Conservation (phyloP, 2,797 vertebrate species). For the Rhinichthys osculus region DNA sequence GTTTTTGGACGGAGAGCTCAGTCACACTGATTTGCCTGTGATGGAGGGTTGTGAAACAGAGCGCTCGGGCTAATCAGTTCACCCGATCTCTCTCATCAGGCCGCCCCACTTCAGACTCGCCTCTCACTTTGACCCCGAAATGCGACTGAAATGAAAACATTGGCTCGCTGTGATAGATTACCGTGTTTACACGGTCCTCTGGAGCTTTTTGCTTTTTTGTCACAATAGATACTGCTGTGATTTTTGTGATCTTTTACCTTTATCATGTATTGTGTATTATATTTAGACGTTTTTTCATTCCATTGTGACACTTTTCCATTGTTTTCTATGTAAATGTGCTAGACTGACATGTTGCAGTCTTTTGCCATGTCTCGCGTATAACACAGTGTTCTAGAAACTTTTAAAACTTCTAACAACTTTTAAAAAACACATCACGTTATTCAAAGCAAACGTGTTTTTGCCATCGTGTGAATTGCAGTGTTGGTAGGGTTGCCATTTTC, state of each 20-base stretch:
- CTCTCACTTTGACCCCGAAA: slow-evolving; percentile 47
- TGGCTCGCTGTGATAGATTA: slow-evolving; percentile 46
- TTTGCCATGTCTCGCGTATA: neutral
- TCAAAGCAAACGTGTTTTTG: neutral
- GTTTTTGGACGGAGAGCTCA: slow-evolving; percentile 9
- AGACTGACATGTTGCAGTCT: neutral
- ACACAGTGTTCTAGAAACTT: neutral
- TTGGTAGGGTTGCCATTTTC: neutral
- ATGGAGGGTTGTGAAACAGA: slow-evolving; percentile 19
- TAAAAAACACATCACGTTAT: too few species aligned
- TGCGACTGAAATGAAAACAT: slow-evolving; percentile 51
- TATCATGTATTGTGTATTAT: neutral
- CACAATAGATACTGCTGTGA: neutral
- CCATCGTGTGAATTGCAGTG: neutral
- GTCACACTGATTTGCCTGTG: slow-evolving; percentile 38
- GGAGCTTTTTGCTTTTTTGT: neutral
- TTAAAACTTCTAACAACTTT: too few species aligned
- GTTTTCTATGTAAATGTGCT: neutral
- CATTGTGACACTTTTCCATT: neutral
- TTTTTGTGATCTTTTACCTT: neutral
- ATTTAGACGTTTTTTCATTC: neutral
- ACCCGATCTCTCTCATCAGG: slow-evolving; percentile 43
- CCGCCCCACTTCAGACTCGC: slow-evolving; percentile 23
- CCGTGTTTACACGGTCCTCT: slow-evolving; percentile 22
- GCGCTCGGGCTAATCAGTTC: slow-evolving; percentile 52